Base-by-base conservation (phyloP, 2,888 invertebrate species). In the Prostheceraeus crozeri region DNA sequence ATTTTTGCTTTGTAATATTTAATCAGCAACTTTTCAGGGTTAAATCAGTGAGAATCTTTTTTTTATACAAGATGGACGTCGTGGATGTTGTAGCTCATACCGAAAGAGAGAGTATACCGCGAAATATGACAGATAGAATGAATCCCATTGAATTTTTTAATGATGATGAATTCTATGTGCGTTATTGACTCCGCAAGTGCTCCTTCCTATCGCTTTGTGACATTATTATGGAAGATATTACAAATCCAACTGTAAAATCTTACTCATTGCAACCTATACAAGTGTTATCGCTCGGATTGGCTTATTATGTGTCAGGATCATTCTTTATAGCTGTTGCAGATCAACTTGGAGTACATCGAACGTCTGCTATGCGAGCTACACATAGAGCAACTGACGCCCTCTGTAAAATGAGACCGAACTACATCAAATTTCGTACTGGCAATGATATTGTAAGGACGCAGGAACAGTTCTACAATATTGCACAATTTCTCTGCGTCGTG, bases 381-480 rank as follows among this genome's bases (percentile, higher is more conserved):
- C 28, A 48, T 48, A 48, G 28, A 8, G 25, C 28, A 25, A 48
- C 48, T 48, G 11, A 30, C 25, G 48, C 48, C 8, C 48, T 48
- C 48, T 28, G 28, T 48, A 48, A 30, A 48, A 10, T 11, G 25
- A 10, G 48, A 30, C 27, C 28, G 28, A 25, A 48, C 25, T 48
- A 48, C 28, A 30, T 21, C 28, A 48, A 4, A 48, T 48, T 48
- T 48, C 48, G 27, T 48, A 48, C 4, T 48, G 48, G 48, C 28
- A 11, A 10, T 48, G 48, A 48, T 28, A 30, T 30, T 16, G 28
- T 48, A 11, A 48, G 23, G 28, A 30, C 48, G 28, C 25, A 48
- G 19, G 48, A 48, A 48, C 16, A 48, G 19, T 48, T 48, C 25
- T 48, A 48, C 6, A 48, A 30, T 28, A 48, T 48, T 48, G 48